A percentile compares a stretch with the other conserved stretches of the same genome.
Conservation (phyloP, 1,140 invertebrate genomes). For the Drosophila bocki region DNA sequence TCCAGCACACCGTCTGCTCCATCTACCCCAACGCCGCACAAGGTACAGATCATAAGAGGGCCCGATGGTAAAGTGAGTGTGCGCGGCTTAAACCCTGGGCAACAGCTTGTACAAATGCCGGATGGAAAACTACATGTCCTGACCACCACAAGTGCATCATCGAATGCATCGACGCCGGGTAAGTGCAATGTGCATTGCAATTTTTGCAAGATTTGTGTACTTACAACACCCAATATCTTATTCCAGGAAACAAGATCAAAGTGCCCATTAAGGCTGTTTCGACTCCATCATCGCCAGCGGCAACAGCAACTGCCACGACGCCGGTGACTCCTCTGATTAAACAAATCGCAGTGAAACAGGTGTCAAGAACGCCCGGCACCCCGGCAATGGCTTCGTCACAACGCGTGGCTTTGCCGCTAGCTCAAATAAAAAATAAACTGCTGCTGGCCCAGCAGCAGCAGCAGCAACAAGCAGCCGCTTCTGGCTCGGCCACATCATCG, state of each 20-base stretch:
- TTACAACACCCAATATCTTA: background rate
- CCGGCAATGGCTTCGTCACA: slow-evolving; percentile 55
- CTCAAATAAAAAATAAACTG: slow-evolving; percentile 71
- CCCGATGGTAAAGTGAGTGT: slow-evolving; percentile 97
- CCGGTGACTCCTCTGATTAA: slow-evolving; percentile 59
- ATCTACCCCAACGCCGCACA: slow-evolving; percentile 88
- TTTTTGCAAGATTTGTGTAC: no score
- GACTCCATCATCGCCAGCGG: slow-evolving; percentile 30
- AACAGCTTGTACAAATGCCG: slow-evolving; percentile 96
- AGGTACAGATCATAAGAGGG: slow-evolving; percentile 95
- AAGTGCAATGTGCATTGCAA: background rate
- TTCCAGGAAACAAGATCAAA: slow-evolving; percentile 56
- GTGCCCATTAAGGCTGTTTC: slow-evolving; percentile 66
- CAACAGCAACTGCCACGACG: slow-evolving; percentile 29
- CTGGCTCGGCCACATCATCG: slow-evolving; percentile 18
- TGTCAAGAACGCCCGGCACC: slow-evolving; percentile 61
- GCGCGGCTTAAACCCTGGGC: slow-evolving; percentile 95
- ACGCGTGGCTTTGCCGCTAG: slow-evolving; percentile 68
- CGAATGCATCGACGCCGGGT: slow-evolving; percentile 74
- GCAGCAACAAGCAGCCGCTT: slow-evolving; percentile 42
- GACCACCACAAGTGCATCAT: slow-evolving; percentile 86
- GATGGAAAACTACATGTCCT: slow-evolving; percentile 97
- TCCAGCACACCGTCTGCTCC: slow-evolving; percentile 35
- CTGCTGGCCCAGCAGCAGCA: slow-evolving; percentile 64
- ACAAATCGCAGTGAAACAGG: slow-evolving; percentile 75